phyloP scores from a whole-genome alignment of 2,113 vertebrate genomes.

The Dunckerocampus dactyliophorus region DNA sequence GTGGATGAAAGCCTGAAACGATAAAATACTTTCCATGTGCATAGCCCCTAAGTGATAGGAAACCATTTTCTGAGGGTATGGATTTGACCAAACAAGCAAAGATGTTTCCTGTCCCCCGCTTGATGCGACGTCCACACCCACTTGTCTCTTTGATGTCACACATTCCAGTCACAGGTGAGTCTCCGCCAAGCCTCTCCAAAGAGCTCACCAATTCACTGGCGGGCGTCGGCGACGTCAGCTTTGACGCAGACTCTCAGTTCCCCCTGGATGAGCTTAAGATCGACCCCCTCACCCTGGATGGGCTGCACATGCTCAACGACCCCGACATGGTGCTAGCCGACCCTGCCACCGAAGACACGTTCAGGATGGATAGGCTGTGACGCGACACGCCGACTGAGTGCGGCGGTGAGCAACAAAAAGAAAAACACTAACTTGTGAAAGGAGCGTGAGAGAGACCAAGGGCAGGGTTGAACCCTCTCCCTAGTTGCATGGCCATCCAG shows the following conservation, averaged over 20 bases:
- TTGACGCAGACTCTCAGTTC: conserved; percentile 94
- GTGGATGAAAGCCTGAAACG: too few relatives aligned
- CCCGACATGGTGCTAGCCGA: conserved; percentile 96
- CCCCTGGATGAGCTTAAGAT: conserved; percentile 98
- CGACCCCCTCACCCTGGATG: conserved; percentile 93
- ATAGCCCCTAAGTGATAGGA: too few relatives aligned
- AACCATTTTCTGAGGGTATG: too few relatives aligned
- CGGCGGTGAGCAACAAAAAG: conserved; percentile 23
- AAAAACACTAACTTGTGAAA: conserved; percentile 35
- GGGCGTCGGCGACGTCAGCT: conserved; percentile 89
- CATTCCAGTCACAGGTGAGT: conserved; percentile 90
- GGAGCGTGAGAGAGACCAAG: conserved; percentile 40
- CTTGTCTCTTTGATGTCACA: conserved; percentile 15
- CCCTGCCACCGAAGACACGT: conserved; percentile 96
- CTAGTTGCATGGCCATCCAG: conserved; percentile 73
- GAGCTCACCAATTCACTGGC: conserved; percentile 92
- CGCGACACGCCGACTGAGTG: conserved; percentile 3
- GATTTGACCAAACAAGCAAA: too few relatives aligned
- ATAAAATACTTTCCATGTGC: too few relatives aligned
- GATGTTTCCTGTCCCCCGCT: neutral
- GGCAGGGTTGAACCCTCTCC: conserved; percentile 63
- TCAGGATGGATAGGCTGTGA: conserved; percentile 98
- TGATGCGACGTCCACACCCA: neutral
- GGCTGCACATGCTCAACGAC: conserved; percentile 98
- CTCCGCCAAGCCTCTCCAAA: conserved; percentile 96